Percentiles rank a stretch among this genome's conserved stretches.
phyloP scores from a whole-genome alignment of 2,797 vertebrate genomes.

The Tenualosa ilisha region DNA sequence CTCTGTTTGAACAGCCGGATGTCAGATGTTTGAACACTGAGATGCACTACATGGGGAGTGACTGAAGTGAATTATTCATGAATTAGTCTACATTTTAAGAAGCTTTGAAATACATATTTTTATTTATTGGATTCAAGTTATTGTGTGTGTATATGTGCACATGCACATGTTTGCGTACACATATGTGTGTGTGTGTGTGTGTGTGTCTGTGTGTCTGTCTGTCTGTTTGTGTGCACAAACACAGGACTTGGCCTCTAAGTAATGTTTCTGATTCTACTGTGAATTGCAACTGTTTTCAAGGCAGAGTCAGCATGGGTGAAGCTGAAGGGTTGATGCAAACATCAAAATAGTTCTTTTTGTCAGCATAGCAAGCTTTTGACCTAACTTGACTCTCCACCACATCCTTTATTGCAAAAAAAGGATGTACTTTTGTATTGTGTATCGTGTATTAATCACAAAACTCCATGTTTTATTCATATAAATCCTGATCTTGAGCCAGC shows the following conservation, averaged over 20 bases:
- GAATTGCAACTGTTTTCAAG: neutral
- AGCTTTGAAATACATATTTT: too few relatives aligned
- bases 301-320: neutral
- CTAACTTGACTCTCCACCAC: neutral
- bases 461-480: conserved; percentile 18
- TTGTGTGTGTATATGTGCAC: neutral
- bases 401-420: neutral
- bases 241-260: neutral
- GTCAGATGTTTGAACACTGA: neutral
- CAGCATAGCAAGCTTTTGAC: neutral
- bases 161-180: neutral
- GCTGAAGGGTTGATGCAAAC: neutral
- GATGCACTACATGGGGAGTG: neutral
- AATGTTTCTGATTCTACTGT: neutral
- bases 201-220: neutral
- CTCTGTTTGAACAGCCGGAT: neutral
- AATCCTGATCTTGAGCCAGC: neutral
- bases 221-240: neutral
- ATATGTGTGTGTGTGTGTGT: neutral
- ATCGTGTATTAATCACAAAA: neutral
- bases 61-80: neutral
- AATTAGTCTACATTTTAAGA: neutral
- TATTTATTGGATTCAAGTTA: neutral
- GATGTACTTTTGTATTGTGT: neutral
- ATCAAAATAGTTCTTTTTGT: neutral